Evolutionary conservation across 2,113 vertebrate genomes (phyloP), one percentile per base, ranked within the genome.

Genomic region (Burhinus oedicnemus): DNA sequence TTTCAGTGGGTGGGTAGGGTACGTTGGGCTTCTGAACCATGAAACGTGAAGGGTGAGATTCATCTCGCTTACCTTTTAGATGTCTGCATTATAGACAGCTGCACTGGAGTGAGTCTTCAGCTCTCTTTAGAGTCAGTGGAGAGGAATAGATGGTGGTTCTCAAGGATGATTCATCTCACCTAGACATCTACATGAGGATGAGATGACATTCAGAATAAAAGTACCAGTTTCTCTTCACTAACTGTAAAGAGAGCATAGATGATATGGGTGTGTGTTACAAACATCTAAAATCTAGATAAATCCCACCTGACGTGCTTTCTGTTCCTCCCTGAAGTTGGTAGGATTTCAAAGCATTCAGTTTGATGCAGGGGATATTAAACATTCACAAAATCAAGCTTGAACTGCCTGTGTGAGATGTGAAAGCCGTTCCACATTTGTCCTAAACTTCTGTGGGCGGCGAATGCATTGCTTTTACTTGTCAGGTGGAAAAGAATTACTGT

Each of bases 341-440:
- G 87, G 69, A 65, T 91, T 92, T 95, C 29, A 95, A 29, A 87
- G 57, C 52, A 2, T 16, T 92, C 45, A 4, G 5, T 89, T 70
- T 83, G 57, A 45, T 76, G 65, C 19, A 14, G 60, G 84, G 36
- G 23, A 32, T 62, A 13, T 38, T 83, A n/a, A 51, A 0, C 15
- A 13, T 12, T 76, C 57, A 58, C 17, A n/a, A 72, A 79, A 51
- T 27, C 15, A 42, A 87, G 40, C 38, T 10, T 27, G 72, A 34
- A 2, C 42, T 72, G 80, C 26, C 40, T n/a, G 15, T 5, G 60
- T 3, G 57, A 65, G 83, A n/a, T 51, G 62, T n/a, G 74, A 80
- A 60, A 89, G 40, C 49, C 4, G 7, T 52, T 92, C 81, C 25
- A 12, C 12, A 1, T 74, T 29, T 81, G 55, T 75, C 79, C n/a